These are phyloP conservation scores for Aplidium turbinatum DNA, from an alignment of 23 tunicate genomes.

Conservation along the genomic window DNA sequence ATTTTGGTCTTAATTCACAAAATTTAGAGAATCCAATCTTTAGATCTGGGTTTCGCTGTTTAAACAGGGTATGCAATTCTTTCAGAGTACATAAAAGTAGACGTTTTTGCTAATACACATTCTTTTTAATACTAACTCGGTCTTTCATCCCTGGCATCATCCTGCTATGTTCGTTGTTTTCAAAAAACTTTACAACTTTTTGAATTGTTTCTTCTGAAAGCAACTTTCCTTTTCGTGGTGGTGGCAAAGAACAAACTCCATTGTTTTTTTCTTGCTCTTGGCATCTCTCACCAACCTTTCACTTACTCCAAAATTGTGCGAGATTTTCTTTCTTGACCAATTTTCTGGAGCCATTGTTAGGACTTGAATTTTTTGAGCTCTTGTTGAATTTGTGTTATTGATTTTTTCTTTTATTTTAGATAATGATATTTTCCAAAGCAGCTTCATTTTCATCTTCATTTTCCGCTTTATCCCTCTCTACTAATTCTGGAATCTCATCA, in stretches of 20 bases:
- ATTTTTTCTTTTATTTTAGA: conserved; percentile 10
- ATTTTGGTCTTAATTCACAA: conserved; percentile 1
- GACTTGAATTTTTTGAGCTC: conserved; percentile 18
- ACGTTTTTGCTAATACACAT: neutral
- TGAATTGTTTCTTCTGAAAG: neutral
- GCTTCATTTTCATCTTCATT: neutral
- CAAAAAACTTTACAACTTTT: conserved; percentile 7
- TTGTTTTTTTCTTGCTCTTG: neutral
- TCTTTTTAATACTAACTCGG: conserved; percentile 4
- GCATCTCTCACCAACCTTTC: conserved; percentile 13
- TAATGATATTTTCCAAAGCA: conserved; percentile 14
- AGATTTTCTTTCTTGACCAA: conserved; percentile 7
- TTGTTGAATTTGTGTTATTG: neutral
- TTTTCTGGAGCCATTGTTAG: conserved; percentile 9
- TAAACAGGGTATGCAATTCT: neutral
- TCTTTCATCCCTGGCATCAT: conserved; percentile 19
- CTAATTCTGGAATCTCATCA: neutral
- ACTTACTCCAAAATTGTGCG: neutral
- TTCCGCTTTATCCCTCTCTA: neutral
- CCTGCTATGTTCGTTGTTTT: conserved; percentile 7
- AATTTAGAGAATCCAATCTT: conserved; percentile 13
- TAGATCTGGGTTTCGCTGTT: neutral
- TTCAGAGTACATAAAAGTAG: neutral
- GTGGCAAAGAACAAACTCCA: conserved; percentile 9
- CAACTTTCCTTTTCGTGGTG: conserved; percentile 15